Conservation (phyloP, 2,888 invertebrate species). For the Lumbricus terrestris region DNA sequence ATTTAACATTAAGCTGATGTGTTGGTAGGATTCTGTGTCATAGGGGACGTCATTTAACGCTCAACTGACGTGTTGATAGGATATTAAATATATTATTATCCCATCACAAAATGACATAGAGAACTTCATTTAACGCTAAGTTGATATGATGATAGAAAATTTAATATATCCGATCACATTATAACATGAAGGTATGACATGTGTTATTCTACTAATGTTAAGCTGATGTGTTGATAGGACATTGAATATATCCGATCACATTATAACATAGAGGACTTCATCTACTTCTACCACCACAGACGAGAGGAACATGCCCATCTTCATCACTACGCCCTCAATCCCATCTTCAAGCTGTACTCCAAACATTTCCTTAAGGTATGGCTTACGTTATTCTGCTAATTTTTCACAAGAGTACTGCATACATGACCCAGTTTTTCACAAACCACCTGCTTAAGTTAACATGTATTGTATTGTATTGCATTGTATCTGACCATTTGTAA, state of each 20-base stretch:
- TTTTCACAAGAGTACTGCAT: background rate
- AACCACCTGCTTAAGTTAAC: no score
- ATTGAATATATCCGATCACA: slow-evolving; percentile 60
- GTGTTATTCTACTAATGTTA: background rate
- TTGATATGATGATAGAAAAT: background rate
- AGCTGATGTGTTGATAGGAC: slow-evolving; percentile 44
- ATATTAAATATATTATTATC: no score
- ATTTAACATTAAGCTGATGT: no score
- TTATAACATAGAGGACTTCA: slow-evolving; percentile 60
- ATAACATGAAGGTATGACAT: no score
- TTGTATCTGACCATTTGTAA: no score
- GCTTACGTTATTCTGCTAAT: background rate
- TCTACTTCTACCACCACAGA: slow-evolving; percentile 59
- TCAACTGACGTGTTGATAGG: no score
- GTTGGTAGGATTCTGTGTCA: no score
- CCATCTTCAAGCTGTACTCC: slow-evolving; percentile 56
- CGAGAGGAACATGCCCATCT: slow-evolving; percentile 57
- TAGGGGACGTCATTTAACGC: no score
- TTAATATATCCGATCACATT: no score
- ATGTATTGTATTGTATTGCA: no score
- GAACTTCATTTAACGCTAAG: background rate
- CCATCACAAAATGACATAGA: no score
- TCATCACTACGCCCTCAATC: slow-evolving; percentile 58
- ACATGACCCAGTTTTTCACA: no score
- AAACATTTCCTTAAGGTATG: slow-evolving; percentile 63